Evolutionary conservation across 2,888 invertebrate species (phyloP), one percentile per base, ranked within the genome.

Genomic region (Meta bourneti): DNA sequence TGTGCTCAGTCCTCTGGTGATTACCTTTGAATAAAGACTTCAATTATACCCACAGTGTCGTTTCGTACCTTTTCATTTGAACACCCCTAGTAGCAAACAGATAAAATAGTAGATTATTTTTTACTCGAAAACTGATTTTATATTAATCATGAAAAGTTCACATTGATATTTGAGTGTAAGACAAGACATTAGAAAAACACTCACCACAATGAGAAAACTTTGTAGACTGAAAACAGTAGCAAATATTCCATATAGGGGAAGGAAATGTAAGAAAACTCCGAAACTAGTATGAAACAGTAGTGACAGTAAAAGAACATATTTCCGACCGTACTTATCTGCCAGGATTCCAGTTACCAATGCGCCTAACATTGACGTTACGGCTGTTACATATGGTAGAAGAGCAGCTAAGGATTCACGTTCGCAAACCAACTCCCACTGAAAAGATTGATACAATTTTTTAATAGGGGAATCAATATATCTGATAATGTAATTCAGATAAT

Each of bases 401-500:
- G 86, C 91, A 8, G 90, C 89, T 20, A 93, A 74, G 13, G 93
- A 93, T 74, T 92, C 89, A 34, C 91, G 83, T 19, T 93, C 93
- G 72, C 93, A 93, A 16, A 93, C 93, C 6, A 93, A 85, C 49
- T 93, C 92, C 91, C 93, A 93, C 92, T 93, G 85, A 7, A 89
- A 92, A 78, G 91, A 52, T 9, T 89, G 52, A 70, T 90, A 87
- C n/a, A 13, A 74, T 19, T 74, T 19, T 1, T 34, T n/a, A n/a
- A 34, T 1, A 34, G 34, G 34, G 34, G 34, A 2, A 34, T 34
- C 34, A 34, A 34, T 34, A 34, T 34, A 34, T 34, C 34, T 1
- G 34, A 34, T 34, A 34, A 34, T 34, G 4, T 34, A 2, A 34
- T 34, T 34, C 4, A 34, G 34, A 34, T 34, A 34, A 1, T 2